Conservation (phyloP, 2,797 vertebrate species). For the Botia kubotai region DNA sequence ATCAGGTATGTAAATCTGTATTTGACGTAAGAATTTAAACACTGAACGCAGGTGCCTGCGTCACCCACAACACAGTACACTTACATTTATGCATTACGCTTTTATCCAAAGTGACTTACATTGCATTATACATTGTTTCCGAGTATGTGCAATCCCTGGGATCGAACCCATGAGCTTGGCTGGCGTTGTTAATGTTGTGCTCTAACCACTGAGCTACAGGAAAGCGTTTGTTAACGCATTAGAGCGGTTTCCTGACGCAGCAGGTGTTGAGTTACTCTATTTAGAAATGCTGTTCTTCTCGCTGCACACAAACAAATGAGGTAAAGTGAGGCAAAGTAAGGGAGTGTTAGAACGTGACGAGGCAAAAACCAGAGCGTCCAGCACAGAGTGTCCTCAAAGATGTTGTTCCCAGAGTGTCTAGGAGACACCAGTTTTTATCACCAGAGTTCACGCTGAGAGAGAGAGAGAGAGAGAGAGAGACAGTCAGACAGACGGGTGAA, state of each 20-base stretch:
- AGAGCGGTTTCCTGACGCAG: not conserved
- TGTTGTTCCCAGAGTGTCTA: slow-evolving; percentile 1
- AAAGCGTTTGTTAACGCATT: too few species aligned
- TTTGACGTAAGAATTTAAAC: too few species aligned
- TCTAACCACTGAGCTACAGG: too few species aligned
- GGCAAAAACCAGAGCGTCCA: slow-evolving; percentile 28
- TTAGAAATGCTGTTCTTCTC: not conserved
- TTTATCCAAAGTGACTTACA: too few species aligned
- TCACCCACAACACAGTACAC: too few species aligned
- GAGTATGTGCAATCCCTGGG: too few species aligned
- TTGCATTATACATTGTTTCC: too few species aligned
- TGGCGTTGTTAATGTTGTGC: too few species aligned
- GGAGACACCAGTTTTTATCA: not conserved
- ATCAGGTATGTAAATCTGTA: too few species aligned
- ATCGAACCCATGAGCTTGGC: too few species aligned
- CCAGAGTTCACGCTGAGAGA: not conserved
- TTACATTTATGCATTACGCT: too few species aligned
- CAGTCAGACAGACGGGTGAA: not conserved
- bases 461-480: not conserved
- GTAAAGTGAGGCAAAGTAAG: not conserved
- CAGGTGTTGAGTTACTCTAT: not conserved
- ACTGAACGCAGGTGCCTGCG: too few species aligned
- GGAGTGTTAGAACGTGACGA: slow-evolving; percentile 33
- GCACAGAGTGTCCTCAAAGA: slow-evolving; percentile 17
- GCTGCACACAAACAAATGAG: not conserved